Evolutionary conservation across 2,888 invertebrate species (phyloP).

Genomic region (Anthrax anthrax): DNA sequence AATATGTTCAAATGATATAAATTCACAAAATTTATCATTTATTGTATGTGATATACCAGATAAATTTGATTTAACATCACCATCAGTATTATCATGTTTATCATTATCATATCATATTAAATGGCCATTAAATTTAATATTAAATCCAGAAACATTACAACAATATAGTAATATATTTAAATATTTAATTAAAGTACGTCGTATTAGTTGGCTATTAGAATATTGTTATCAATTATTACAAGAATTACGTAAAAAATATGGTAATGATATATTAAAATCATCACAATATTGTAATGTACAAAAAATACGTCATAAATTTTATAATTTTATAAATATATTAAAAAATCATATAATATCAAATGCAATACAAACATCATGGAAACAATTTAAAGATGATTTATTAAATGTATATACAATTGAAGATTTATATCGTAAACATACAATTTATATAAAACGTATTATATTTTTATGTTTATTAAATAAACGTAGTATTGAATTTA

Average conservation of each 20-base stretch:
- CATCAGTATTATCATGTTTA: slow-evolving; percentile 52
- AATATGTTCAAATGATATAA: slow-evolving; percentile 46
- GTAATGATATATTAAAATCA: slow-evolving; percentile 40
- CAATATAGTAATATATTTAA: slow-evolving; percentile 63
- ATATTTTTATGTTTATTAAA: slow-evolving; percentile 61
- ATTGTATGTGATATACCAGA: slow-evolving; percentile 45
- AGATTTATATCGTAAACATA: slow-evolving; percentile 56
- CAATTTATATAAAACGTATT: slow-evolving; percentile 58
- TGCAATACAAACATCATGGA: slow-evolving; percentile 61
- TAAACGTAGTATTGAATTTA: slow-evolving; percentile 50
- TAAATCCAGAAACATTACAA: slow-evolving; percentile 53
- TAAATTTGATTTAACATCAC: slow-evolving; percentile 47
- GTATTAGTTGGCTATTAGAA: slow-evolving; percentile 62
- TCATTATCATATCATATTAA: slow-evolving; percentile 53
- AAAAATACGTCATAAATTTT: slow-evolving; percentile 58
- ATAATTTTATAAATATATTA: slow-evolving; percentile 57
- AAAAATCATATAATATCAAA: slow-evolving; percentile 66
- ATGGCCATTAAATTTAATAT: slow-evolving; percentile 67
- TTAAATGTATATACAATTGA: slow-evolving; percentile 51
- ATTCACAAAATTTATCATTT: slow-evolving; percentile 48
- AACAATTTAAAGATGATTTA: slow-evolving; percentile 53
- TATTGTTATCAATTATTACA: slow-evolving; percentile 55
- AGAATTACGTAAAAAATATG: slow-evolving; percentile 39
- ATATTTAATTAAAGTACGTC: slow-evolving; percentile 56
- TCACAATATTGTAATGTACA: slow-evolving; percentile 58